Conservation (phyloP, 1,140 invertebrate genomes). For the Anthonomus grandis region DNA sequence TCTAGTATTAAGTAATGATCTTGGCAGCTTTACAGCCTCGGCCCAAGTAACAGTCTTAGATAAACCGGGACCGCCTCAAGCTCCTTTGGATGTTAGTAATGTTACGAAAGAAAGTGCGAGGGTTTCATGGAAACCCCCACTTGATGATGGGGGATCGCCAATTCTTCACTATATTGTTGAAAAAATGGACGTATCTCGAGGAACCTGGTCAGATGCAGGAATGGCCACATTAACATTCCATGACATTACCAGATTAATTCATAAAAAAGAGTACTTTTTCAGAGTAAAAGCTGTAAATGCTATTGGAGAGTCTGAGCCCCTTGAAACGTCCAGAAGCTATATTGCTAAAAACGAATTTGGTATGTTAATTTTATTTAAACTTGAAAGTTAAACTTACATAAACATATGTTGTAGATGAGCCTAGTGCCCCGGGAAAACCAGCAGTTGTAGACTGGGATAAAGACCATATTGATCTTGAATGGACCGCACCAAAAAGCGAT, state of each 20-base stretch:
- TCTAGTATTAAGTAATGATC: conserved; percentile 79
- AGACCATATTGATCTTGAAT: conserved; percentile 87
- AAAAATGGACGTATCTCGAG: conserved; percentile 93
- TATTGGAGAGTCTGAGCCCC: conserved; percentile 90
- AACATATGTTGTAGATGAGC: conserved; percentile 66
- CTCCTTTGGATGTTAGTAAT: conserved; percentile 78
- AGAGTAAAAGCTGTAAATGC: conserved; percentile 90
- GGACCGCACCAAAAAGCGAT: conserved; percentile 81
- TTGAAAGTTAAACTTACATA: neutral
- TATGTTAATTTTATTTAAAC: conserved; percentile 32
- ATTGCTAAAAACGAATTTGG: conserved; percentile 91
- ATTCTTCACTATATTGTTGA: conserved; percentile 96
- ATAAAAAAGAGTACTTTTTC: conserved; percentile 92
- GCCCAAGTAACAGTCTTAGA: conserved; percentile 88
- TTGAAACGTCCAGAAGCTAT: conserved; percentile 81
- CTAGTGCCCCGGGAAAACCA: conserved; percentile 86
- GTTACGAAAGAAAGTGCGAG: conserved; percentile 89
- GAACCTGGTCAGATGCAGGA: conserved; percentile 92
- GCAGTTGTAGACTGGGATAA: conserved; percentile 88
- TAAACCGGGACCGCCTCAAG: conserved; percentile 82
- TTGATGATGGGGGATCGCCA: conserved; percentile 88
- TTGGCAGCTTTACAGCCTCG: conserved; percentile 75
- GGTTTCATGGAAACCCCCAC: conserved; percentile 76
- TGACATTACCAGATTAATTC: conserved; percentile 81
- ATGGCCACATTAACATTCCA: conserved; percentile 80